A percentile compares a stretch with the other conserved stretches of the same genome.
These are phyloP conservation scores for Peromyscus attwateri DNA, from an alignment of 2,797 vertebrate species.

Conservation along the genomic window DNA sequence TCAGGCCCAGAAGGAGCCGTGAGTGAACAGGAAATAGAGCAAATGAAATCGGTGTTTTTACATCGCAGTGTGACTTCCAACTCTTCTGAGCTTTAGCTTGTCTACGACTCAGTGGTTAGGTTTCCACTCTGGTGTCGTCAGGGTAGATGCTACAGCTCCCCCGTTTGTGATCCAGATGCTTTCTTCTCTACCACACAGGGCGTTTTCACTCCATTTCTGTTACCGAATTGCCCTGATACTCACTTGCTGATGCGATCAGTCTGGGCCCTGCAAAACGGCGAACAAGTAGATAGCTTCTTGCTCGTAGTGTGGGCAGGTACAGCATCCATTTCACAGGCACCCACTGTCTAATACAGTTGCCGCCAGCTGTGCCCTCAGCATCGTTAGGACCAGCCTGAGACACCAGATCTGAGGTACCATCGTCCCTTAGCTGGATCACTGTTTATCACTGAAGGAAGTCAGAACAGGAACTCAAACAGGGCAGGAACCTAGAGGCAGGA, in stretches of 20 bases:
- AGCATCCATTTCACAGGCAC: not conserved
- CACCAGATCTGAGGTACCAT: no score
- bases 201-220: not conserved
- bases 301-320: not conserved
- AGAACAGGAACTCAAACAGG: not conserved
- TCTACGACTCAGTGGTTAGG: not conserved
- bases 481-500: not conserved
- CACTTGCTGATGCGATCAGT: not conserved
- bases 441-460: not conserved
- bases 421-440: not conserved
- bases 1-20: not conserved
- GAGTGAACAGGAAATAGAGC: accelerated
- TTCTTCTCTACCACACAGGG: not conserved
- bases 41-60: not conserved
- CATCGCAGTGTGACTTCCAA: not conserved
- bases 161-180: not conserved
- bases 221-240: not conserved
- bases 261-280: not conserved
- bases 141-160: not conserved
- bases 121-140: conserved; percentile 5
- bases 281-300: accelerated
- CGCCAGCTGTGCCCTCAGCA: not conserved
- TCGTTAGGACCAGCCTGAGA: not conserved
- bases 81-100: not conserved
- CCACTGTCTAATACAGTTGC: accelerated